phyloP scores from a whole-genome alignment of 2,888 invertebrate species.

The Dendrolimus houi region DNA sequence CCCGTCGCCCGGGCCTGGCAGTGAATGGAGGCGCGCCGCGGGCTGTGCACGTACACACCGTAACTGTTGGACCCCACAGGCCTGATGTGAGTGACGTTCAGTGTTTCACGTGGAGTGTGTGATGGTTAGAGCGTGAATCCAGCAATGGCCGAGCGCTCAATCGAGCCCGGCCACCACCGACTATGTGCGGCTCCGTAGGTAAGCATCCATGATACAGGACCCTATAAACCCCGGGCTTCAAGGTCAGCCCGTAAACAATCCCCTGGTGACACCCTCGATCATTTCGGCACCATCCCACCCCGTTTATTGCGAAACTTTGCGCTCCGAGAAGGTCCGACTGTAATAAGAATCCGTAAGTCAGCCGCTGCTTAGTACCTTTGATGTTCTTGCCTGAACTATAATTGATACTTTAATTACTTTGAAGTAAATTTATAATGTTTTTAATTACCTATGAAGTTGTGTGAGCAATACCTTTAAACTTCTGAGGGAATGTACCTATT shows the following conservation, averaged over 20 bases:
- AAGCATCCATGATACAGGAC: constrained; percentile 19
- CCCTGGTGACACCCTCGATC: constrained; percentile 24
- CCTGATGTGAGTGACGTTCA: constrained; percentile 50
- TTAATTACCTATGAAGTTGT: not conserved
- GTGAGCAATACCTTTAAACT: no score
- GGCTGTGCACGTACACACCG: constrained; percentile 36
- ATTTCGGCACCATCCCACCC: constrained; percentile 2
- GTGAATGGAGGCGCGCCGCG: constrained; percentile 55
- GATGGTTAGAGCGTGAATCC: constrained; percentile 50
- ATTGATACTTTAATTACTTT: not conserved
- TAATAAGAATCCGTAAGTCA: not conserved
- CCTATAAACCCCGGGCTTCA: constrained; percentile 24
- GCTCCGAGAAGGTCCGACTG: not conserved
- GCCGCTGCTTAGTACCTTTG: no score
- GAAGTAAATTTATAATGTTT: not conserved
- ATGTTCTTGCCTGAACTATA: not conserved
- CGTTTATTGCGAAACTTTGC: not conserved
- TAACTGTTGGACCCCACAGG: constrained; percentile 18
- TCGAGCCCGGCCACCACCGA: constrained; percentile 56
- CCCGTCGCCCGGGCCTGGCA: constrained; percentile 58
- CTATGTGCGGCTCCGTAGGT: constrained; percentile 65
- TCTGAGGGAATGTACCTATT: no score
- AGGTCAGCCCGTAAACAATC: constrained; percentile 56
- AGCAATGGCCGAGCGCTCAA: constrained; percentile 61
- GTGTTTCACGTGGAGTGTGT: constrained; percentile 40